Evolutionary conservation across 2,888 invertebrate species (phyloP).

Genomic region (Pegoplata infirma): DNA sequence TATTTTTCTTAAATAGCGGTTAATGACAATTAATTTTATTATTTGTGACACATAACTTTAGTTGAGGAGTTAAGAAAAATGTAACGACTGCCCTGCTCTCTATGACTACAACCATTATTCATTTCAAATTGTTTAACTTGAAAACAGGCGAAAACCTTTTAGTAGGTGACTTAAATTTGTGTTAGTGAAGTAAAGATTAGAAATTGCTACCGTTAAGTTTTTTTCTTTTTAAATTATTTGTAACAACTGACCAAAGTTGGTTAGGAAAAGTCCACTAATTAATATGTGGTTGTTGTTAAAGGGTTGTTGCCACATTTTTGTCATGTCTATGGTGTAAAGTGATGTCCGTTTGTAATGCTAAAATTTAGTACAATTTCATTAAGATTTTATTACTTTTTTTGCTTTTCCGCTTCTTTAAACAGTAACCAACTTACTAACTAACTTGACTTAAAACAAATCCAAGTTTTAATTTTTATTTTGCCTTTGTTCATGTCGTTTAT

Average conservation of each 20-base stretch:
- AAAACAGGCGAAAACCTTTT: background rate
- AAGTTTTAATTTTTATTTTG: too few relatives aligned
- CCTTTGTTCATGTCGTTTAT: background rate
- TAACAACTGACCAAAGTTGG: background rate
- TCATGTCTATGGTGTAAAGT: background rate
- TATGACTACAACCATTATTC: constrained; percentile 13
- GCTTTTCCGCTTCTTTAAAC: background rate
- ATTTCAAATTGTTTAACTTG: background rate
- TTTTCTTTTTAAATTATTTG: background rate
- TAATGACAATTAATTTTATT: constrained; percentile 44
- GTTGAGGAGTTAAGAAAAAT: background rate
- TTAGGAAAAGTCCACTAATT: constrained; percentile 15
- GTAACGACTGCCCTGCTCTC: constrained; percentile 2
- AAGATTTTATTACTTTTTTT: background rate
- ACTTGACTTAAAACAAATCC: background rate
- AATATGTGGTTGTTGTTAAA: constrained; percentile 12
- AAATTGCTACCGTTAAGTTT: background rate
- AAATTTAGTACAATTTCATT: constrained; percentile 6
- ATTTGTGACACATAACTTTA: constrained; percentile 23
- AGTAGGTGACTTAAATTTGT: constrained; percentile 1
- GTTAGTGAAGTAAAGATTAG: too few relatives aligned
- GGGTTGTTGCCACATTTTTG: background rate
- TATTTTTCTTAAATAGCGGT: constrained; percentile 26
- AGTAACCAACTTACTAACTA: background rate
- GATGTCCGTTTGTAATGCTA: too few relatives aligned